These are phyloP conservation scores for Oryzias javanicus DNA, from an alignment of 2,113 vertebrate genomes.

Conservation along the genomic window DNA sequence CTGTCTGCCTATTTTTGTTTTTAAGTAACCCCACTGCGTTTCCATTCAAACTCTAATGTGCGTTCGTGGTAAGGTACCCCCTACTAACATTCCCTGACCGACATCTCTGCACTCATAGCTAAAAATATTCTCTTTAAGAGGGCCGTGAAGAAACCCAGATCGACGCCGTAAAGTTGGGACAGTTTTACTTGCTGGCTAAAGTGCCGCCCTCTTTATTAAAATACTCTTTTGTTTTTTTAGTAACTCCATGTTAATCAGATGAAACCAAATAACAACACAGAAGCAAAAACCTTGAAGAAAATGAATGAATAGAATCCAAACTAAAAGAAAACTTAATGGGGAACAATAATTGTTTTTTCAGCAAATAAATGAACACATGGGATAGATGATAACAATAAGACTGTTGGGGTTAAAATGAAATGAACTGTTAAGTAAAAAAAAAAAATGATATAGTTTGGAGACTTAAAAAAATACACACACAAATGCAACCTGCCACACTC, in stretches of 20 bases:
- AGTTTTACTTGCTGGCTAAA: too few species aligned
- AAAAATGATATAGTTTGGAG: constrained; percentile 1
- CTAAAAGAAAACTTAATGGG: neutral
- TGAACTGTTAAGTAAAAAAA: neutral
- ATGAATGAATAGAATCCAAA: neutral
- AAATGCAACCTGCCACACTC: constrained; percentile 28
- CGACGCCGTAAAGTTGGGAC: too few species aligned
- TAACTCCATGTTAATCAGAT: constrained; percentile 7
- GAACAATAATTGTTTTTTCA: neutral
- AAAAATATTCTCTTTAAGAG: neutral
- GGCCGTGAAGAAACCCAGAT: too few species aligned
- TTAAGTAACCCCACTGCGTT: constrained; percentile 58
- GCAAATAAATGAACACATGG: neutral
- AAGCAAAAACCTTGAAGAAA: neutral
- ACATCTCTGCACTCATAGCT: neutral
- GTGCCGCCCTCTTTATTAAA: neutral
- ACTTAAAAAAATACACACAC: neutral
- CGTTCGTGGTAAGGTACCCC: constrained; percentile 37
- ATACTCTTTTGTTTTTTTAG: neutral
- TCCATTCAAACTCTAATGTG: constrained; percentile 66
- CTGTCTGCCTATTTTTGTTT: constrained; percentile 45
- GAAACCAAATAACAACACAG: constrained; percentile 1
- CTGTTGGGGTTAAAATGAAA: neutral
- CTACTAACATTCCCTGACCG: neutral
- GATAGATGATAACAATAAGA: neutral